Percentiles rank a stretch among this genome's conserved stretches.
phyloP scores from a whole-genome alignment of 2,797 vertebrate genomes.

The Hylomyscus alleni region DNA sequence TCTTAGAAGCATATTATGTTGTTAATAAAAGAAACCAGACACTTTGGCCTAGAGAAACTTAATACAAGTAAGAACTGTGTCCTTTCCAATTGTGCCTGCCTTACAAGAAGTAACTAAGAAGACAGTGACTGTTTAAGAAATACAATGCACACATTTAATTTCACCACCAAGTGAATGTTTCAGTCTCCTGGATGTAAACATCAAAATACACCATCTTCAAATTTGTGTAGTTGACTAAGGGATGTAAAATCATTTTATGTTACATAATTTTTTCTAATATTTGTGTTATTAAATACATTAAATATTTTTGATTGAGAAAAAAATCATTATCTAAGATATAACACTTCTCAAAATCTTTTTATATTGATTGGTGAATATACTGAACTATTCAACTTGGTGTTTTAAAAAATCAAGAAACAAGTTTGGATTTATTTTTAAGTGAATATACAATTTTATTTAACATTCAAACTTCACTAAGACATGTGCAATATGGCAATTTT shows the following conservation, averaged over 20 bases:
- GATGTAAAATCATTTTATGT: not conserved
- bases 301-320: not conserved
- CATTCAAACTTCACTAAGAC: not conserved
- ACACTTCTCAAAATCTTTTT: not conserved
- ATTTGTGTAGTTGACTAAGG: not conserved
- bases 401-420: not conserved
- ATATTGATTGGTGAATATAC: not conserved
- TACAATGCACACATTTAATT: not conserved
- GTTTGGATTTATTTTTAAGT: not conserved
- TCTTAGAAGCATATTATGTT: not conserved
- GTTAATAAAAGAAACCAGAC: not conserved
- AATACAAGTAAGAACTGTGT: not conserved
- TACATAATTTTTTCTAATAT: not conserved
- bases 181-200: not conserved
- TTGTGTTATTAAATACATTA: not conserved
- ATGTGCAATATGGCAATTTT: conserved; percentile 91
- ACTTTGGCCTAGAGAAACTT: not conserved
- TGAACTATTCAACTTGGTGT: not conserved
- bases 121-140: not conserved
- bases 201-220: not conserved
- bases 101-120: not conserved
- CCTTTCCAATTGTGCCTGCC: not conserved
- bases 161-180: not conserved
- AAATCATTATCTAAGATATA: not conserved
- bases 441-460: not conserved